A percentile compares a stretch with the other conserved stretches of the same genome.
Evolutionary conservation across 2,113 vertebrate genomes (phyloP).

Genomic region (Erinaceus europaeus): DNA sequence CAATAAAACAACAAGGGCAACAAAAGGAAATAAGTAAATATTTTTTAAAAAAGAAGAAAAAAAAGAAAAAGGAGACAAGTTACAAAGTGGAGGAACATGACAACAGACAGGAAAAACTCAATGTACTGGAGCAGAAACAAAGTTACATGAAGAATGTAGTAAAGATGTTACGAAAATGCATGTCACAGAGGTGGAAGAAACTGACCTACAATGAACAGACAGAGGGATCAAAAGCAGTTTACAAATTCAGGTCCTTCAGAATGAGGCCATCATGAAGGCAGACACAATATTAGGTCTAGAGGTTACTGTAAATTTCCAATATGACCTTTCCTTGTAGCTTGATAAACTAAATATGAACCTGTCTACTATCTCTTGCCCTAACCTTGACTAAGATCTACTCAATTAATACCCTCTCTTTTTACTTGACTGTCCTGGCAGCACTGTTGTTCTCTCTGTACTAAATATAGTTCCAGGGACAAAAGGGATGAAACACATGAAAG

Average conservation of each 20-base stretch:
- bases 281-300: not conserved
- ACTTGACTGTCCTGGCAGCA: not conserved
- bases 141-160: not conserved
- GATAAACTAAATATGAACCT: conserved; percentile 48
- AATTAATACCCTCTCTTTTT: conserved; percentile 65
- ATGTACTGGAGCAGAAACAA: not conserved
- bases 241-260: not conserved
- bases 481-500: conserved; percentile 70
- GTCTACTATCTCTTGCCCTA: conserved; percentile 63
- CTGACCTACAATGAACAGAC: not conserved
- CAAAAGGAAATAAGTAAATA: no score
- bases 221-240: not conserved
- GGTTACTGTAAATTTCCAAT: conserved; percentile 23
- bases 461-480: conserved; percentile 75
- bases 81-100: not conserved
- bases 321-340: conserved; percentile 42
- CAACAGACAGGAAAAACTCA: not conserved
- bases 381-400: conserved; percentile 68
- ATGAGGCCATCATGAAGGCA: not conserved
- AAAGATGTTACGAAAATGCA: not conserved
- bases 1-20: no score
- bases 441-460: conserved; percentile 62
- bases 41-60: no score
- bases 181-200: not conserved
- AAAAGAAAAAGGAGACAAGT: not conserved